Evolutionary conservation across 1,140 invertebrate genomes (phyloP).

Genomic region (Microplitis mediator): DNA sequence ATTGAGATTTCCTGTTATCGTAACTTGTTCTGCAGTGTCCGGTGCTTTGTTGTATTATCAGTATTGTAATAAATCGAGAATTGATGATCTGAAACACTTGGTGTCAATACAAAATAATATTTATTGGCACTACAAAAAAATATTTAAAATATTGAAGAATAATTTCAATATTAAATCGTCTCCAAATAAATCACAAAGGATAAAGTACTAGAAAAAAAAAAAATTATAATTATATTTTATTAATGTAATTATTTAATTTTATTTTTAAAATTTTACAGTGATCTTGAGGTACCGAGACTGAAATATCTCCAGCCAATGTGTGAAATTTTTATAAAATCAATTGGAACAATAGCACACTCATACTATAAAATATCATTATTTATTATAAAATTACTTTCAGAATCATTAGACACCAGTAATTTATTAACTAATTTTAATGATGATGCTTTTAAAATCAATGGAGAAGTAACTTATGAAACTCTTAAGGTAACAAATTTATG

Average conservation of each 20-base stretch:
- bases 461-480: conserved; percentile 46
- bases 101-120: conserved; percentile 48
- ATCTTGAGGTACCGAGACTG: conserved; percentile 39
- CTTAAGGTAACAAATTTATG: conserved; percentile 41
- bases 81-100: conserved; percentile 39
- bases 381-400: conserved; percentile 41
- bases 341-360: conserved; percentile 40
- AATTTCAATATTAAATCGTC: conserved; percentile 40
- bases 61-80: conserved; percentile 28
- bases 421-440: conserved; percentile 42
- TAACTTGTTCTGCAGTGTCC: conserved; percentile 32
- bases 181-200: conserved; percentile 32
- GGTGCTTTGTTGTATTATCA: conserved; percentile 34
- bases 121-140: conserved; percentile 43
- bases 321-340: conserved; percentile 40
- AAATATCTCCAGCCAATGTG: conserved; percentile 46
- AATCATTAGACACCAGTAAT: conserved; percentile 20
- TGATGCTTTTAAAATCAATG: conserved; percentile 36
- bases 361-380: conserved; percentile 42
- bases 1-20: conserved; percentile 27
- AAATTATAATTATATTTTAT: no score
- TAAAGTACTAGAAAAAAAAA: not conserved
- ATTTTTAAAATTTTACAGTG: conserved; percentile 29
- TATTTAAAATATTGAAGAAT: conserved; percentile 49
- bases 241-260: no score